These are phyloP conservation scores for Rhingia campestris DNA, from an alignment of 2,888 invertebrate genomes.

Conservation along the genomic window DNA sequence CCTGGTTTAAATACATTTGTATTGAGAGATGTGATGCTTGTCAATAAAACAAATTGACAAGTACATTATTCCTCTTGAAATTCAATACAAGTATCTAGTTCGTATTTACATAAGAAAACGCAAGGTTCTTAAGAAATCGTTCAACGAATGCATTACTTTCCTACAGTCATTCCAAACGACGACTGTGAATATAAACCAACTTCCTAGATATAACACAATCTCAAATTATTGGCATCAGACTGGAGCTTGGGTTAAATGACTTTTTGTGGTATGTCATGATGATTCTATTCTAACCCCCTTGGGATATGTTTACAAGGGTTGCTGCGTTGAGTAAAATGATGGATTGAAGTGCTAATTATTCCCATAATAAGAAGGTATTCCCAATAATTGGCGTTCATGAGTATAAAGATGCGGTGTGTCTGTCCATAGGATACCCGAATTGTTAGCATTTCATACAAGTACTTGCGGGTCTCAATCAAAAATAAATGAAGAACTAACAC, in stretches of 20 bases:
- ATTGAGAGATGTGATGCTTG: not conserved
- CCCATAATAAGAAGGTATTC: constrained; percentile 19
- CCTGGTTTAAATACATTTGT: not conserved
- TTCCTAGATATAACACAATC: constrained; percentile 15
- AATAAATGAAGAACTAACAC: constrained; percentile 18
- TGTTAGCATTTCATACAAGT: no score
- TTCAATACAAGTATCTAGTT: no score
- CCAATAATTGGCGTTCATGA: not conserved
- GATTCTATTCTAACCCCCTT: constrained; percentile 9
- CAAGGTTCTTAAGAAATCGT: no score
- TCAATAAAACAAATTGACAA: no score
- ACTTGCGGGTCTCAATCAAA: constrained; percentile 16
- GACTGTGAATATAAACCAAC: not conserved
- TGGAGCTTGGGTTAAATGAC: not conserved
- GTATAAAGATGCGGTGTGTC: not conserved
- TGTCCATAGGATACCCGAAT: constrained; percentile 9
- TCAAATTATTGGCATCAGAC: not conserved
- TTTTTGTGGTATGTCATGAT: not conserved
- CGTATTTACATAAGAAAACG: no score
- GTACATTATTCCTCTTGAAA: no score
- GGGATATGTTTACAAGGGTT: constrained; percentile 10
- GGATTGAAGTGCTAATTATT: constrained; percentile 38
- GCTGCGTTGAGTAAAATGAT: constrained; percentile 4
- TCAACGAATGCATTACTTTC: not conserved
- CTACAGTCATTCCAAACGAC: constrained; percentile 4